Evolutionary conservation across 2,888 invertebrate species (phyloP).

Genomic region (Piscicola geometra): DNA sequence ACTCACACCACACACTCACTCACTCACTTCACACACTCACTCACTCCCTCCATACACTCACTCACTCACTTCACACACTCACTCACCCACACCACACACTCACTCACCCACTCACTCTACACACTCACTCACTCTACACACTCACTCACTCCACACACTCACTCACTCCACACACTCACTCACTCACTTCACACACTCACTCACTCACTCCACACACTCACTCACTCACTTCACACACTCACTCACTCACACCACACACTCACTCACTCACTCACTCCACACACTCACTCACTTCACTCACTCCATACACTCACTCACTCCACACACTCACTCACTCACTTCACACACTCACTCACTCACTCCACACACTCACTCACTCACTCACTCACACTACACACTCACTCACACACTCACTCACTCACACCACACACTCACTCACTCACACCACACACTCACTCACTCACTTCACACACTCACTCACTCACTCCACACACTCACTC

Average conservation of each 20-base stretch:
- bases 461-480: background rate
- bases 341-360: slow-evolving; percentile 33
- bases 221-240: background rate
- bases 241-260: background rate
- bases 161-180: slow-evolving; percentile 43
- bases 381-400: slow-evolving; percentile 35
- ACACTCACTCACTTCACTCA: slow-evolving; percentile 24
- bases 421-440: slow-evolving; percentile 43
- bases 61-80: slow-evolving; percentile 30
- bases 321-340: slow-evolving; percentile 31
- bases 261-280: slow-evolving; percentile 4
- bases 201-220: background rate
- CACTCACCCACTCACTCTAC: slow-evolving; percentile 41
- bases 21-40: slow-evolving; percentile 7
- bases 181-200: slow-evolving; percentile 38
- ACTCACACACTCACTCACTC: slow-evolving; percentile 36
- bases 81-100: slow-evolving; percentile 35
- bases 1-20: background rate
- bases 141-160: slow-evolving; percentile 34
- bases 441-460: slow-evolving; percentile 35
- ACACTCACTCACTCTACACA: slow-evolving; percentile 37
- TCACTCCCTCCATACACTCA: slow-evolving; percentile 14
- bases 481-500: background rate
- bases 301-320: no score
- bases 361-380: slow-evolving; percentile 41